Base-by-base conservation (phyloP, 2,797 vertebrate genomes). In the Tapera naevia region DNA sequence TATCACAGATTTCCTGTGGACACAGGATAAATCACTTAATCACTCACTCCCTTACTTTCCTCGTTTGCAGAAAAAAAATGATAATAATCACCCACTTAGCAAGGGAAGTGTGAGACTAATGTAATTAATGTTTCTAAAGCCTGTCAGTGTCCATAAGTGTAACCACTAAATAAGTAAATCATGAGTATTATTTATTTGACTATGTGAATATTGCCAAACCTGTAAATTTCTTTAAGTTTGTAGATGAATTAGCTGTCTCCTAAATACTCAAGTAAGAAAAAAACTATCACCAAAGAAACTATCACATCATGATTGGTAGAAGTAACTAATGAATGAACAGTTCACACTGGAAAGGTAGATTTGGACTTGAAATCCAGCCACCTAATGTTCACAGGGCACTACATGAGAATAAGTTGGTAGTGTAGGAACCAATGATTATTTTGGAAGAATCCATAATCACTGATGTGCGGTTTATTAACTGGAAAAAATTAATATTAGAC, bases 81-180 rank as follows among this genome's bases (percentile, higher is more conserved):
- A 88, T 54, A 91, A 89, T 89, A 89, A 93, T 89, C 89, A 93
- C 81, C 35, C 80, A 70, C 32, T 95, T 79, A 89, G 37, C 58
- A 57, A 18, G 65, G 32, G 58, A 76, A 66, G 72, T 76, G 46
- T 56, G 58, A 88, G 22, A 41, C 14, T 80, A 56, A 66, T 35
- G n/a, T 88, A 91, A 91, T 90, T 86, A 93, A 86, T 2, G 1
- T 75, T 89, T 81, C 58, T 72, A 89, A 89, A 89, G 18, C 33
- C 62, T 88, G 76, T 81, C 24, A 0, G 62, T 86, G 73, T 94
- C 76, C 35, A 2, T 72, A 86, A 89, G 19, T 15, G 18, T 66
- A 89, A 86, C 37, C 27, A 58, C 70, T 86, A 95, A 91, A 86
- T 65, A 88, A 93, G 57, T 13, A 83, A 91, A 91, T 79, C 80